A percentile compares a stretch with the other conserved stretches of the same genome.
These are phyloP conservation scores for Synanthedon andrenaeformis DNA, from an alignment of 2,888 invertebrate species.

Conservation along the genomic window DNA sequence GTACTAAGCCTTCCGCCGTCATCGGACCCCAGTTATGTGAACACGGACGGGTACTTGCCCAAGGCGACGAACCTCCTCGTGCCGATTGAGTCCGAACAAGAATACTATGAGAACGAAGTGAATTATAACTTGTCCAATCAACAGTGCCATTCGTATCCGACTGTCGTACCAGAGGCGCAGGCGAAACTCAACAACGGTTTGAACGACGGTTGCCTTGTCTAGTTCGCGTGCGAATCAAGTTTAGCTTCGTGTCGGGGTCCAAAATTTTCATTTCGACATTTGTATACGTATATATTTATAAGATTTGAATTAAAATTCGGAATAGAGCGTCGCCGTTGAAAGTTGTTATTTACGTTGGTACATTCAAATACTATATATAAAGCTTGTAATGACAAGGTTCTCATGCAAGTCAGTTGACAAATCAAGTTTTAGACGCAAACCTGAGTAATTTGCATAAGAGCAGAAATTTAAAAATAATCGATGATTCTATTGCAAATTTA, in stretches of 20 bases:
- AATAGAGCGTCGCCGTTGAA: conserved; percentile 51
- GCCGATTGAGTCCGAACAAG: conserved; percentile 64
- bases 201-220: conserved; percentile 75
- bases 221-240: conserved; percentile 19
- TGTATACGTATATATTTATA: conserved; percentile 56
- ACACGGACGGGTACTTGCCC: conserved; percentile 55
- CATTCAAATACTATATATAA: no score
- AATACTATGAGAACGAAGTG: conserved; percentile 66
- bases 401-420: no score
- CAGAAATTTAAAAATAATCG: no score
- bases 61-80: conserved; percentile 61
- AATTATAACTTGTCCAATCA: conserved; percentile 58
- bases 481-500: no score
- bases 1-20: conserved; percentile 49
- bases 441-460: no score
- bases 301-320: conserved; percentile 50
- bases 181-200: conserved; percentile 66
- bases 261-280: conserved; percentile 46
- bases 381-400: no score
- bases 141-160: conserved; percentile 69
- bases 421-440: no score
- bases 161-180: conserved; percentile 50
- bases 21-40: conserved; percentile 40
- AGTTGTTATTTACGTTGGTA: conserved; percentile 18
- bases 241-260: conserved; percentile 41